phyloP scores from a whole-genome alignment of 2,888 invertebrate species.

The Acleris cristana region DNA sequence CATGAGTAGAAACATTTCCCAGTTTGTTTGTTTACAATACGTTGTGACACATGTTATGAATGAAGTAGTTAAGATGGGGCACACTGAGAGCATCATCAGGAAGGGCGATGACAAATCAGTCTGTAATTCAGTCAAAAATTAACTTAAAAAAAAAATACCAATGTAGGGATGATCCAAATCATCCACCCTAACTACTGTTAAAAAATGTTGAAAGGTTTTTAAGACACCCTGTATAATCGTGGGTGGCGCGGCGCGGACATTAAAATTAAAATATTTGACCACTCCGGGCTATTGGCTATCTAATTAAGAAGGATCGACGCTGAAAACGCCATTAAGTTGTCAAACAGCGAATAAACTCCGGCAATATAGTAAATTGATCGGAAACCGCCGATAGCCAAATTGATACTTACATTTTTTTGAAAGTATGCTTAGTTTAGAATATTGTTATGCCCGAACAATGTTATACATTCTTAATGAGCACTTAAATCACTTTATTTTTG shows the following conservation, averaged over 20 bases:
- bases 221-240: constrained; percentile 60
- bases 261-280: constrained; percentile 64
- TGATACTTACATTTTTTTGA: constrained; percentile 47
- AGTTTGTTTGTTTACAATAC: too few relatives aligned
- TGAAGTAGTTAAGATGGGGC: too few relatives aligned
- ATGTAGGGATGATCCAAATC: too few relatives aligned
- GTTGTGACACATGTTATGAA: too few relatives aligned
- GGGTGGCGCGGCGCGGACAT: constrained; percentile 62
- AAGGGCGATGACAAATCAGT: too few relatives aligned
- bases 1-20: too few relatives aligned
- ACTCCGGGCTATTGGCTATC: constrained; percentile 55
- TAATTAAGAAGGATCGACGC: constrained; percentile 61
- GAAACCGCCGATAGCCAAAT: constrained; percentile 44
- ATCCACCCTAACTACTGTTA: too few relatives aligned
- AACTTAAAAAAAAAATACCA: too few relatives aligned
- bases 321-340: constrained; percentile 66
- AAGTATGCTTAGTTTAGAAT: constrained; percentile 38
- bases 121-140: too few relatives aligned
- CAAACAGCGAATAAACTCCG: constrained; percentile 60
- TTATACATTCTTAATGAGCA: constrained; percentile 27
- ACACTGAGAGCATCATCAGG: too few relatives aligned
- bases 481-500: constrained; percentile 20
- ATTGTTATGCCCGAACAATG: constrained; percentile 18
- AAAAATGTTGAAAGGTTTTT: too few relatives aligned
- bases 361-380: constrained; percentile 55